These are phyloP conservation scores for Cherax destructor DNA, from an alignment of 1,140 invertebrate genomes.

Conservation along the genomic window DNA sequence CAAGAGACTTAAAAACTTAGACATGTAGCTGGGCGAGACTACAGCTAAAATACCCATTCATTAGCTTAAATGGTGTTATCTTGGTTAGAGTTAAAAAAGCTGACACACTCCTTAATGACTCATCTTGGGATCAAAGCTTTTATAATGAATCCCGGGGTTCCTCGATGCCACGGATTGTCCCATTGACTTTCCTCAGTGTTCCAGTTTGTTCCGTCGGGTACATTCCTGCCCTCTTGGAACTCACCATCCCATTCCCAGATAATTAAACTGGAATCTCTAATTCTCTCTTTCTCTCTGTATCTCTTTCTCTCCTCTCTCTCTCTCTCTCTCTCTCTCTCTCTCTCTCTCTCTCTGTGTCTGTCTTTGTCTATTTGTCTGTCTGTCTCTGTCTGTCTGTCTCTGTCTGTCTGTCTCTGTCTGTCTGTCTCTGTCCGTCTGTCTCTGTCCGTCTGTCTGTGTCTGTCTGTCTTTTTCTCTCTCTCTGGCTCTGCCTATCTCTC, in stretches of 20 bases:
- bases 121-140: constrained; percentile 67
- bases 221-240: not conserved
- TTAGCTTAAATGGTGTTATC: constrained; percentile 65
- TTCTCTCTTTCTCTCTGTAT: too few relatives aligned
- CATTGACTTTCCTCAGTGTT: constrained; percentile 15
- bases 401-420: too few relatives aligned
- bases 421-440: too few relatives aligned
- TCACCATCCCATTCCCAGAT: not conserved
- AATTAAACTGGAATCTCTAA: not conserved
- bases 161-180: constrained; percentile 10
- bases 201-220: not conserved
- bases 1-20: too few relatives aligned
- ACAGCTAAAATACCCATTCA: constrained; percentile 58
- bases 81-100: constrained; percentile 29
- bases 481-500: too few relatives aligned
- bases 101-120: constrained; percentile 62
- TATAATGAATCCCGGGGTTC: constrained; percentile 58
- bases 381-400: too few relatives aligned
- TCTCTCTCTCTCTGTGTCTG: too few relatives aligned
- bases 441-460: too few relatives aligned
- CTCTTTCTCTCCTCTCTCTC: too few relatives aligned
- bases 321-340: too few relatives aligned
- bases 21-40: constrained; percentile 12
- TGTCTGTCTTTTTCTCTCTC: too few relatives aligned
- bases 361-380: too few relatives aligned